These are phyloP conservation scores for Pseudomyrmex concolor DNA, from an alignment of 1,140 invertebrate genomes.

Conservation along the genomic window DNA sequence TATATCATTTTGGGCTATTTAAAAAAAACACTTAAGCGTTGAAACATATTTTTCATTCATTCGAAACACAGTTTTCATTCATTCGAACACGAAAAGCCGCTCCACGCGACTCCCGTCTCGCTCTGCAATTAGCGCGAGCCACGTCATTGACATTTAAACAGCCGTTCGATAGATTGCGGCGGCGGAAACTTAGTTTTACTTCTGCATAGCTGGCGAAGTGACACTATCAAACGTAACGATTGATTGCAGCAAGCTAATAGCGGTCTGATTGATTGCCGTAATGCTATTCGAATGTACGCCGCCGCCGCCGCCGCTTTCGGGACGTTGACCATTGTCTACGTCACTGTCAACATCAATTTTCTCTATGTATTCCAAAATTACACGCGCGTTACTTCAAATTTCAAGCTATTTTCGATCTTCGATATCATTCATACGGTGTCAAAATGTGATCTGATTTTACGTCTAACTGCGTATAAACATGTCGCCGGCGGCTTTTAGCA, in stretches of 20 bases:
- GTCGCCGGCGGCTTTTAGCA: neutral
- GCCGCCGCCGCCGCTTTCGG: slow-evolving; percentile 27
- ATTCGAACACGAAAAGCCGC: neutral
- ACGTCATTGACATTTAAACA: slow-evolving; percentile 42
- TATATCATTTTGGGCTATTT: neutral
- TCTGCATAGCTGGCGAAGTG: slow-evolving; percentile 44
- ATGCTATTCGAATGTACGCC: slow-evolving; percentile 52
- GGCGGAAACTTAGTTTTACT: slow-evolving; percentile 54
- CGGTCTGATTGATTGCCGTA: slow-evolving; percentile 51
- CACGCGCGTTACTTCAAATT: slow-evolving; percentile 10
- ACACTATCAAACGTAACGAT: slow-evolving; percentile 52
- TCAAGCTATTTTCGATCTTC: slow-evolving; percentile 30
- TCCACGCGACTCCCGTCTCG: neutral
- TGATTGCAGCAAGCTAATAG: slow-evolving; percentile 54
- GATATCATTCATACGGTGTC: neutral
- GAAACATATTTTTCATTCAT: neutral
- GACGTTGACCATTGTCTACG: slow-evolving; percentile 34
- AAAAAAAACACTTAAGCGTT: neutral
- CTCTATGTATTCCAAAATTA: slow-evolving; percentile 7
- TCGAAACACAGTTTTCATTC: neutral
- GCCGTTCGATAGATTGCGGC: slow-evolving; percentile 22
- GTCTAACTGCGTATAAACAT: neutral
- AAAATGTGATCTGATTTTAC: neutral
- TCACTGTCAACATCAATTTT: slow-evolving; percentile 52
- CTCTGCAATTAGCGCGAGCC: slow-evolving; percentile 23